These are phyloP conservation scores for Eretmochelys imbricata DNA, from an alignment of 2,113 vertebrate genomes.

Conservation along the genomic window DNA sequence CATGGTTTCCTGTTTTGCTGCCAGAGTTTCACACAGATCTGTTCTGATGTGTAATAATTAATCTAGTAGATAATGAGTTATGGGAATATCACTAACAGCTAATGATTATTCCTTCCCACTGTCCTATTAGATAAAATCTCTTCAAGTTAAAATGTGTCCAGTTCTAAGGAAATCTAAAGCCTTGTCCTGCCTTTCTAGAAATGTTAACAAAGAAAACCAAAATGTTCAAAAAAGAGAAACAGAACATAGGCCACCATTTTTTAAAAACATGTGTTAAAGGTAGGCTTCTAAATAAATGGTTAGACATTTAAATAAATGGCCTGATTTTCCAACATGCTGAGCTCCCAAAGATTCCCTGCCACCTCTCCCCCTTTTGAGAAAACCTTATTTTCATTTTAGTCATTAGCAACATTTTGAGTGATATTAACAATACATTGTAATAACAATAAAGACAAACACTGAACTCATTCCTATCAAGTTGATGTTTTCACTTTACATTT, in stretches of 20 bases:
- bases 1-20: background rate
- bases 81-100: background rate
- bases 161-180: background rate
- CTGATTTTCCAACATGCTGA: background rate
- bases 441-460: background rate
- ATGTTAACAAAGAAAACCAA: background rate
- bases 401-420: background rate
- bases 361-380: background rate
- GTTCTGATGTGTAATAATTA: background rate
- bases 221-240: background rate
- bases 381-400: background rate
- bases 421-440: background rate
- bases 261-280: background rate
- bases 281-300: background rate
- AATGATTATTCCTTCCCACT: background rate
- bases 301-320: background rate
- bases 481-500: background rate
- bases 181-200: background rate
- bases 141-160: background rate
- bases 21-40: background rate
- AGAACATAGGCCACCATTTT: background rate
- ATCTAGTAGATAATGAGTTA: background rate
- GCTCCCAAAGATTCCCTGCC: background rate
- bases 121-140: background rate
- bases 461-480: background rate